Evolutionary conservation across 2,888 invertebrate genomes (phyloP).

Genomic region (Strigamia transsilvanica): DNA sequence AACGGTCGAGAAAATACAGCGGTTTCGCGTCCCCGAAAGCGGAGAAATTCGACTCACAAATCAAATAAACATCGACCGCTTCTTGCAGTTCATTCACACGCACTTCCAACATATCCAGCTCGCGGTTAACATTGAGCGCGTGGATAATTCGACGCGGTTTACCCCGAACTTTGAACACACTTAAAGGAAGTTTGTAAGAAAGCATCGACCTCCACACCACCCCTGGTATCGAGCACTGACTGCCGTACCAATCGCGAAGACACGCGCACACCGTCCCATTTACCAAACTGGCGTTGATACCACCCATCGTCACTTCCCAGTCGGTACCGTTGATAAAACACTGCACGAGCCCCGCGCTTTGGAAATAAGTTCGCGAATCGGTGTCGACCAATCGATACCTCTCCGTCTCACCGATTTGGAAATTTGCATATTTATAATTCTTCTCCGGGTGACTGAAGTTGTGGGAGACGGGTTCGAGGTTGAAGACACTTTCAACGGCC

Average conservation of each 20-base stretch:
- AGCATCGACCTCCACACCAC: background rate
- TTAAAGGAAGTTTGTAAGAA: background rate
- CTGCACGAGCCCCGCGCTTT: background rate
- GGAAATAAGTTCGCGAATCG: background rate
- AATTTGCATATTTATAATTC: background rate
- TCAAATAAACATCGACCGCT: conserved; percentile 73
- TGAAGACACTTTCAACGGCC: background rate
- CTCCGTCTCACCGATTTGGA: background rate
- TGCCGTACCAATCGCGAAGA: background rate
- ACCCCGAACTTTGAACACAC: conserved; percentile 60
- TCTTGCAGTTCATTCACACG: conserved; percentile 71
- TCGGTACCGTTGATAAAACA: conserved; percentile 44
- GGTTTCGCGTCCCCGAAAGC: conserved; percentile 61
- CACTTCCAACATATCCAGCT: conserved; percentile 66
- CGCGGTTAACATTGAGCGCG: conserved; percentile 68
- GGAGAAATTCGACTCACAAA: conserved; percentile 65
- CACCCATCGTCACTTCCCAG: background rate
- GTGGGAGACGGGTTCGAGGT: background rate
- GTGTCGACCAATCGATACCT: background rate
- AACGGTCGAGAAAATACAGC: conserved; percentile 65
- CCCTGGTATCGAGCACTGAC: conserved; percentile 5
- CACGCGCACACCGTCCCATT: background rate
- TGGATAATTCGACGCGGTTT: conserved; percentile 69
- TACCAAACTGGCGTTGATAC: no score
- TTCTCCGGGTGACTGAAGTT: background rate